Percentiles rank a stretch among this genome's conserved stretches.
Evolutionary conservation across 2,797 vertebrate genomes (phyloP).

Genomic region (Halcyon smyrnensis): DNA sequence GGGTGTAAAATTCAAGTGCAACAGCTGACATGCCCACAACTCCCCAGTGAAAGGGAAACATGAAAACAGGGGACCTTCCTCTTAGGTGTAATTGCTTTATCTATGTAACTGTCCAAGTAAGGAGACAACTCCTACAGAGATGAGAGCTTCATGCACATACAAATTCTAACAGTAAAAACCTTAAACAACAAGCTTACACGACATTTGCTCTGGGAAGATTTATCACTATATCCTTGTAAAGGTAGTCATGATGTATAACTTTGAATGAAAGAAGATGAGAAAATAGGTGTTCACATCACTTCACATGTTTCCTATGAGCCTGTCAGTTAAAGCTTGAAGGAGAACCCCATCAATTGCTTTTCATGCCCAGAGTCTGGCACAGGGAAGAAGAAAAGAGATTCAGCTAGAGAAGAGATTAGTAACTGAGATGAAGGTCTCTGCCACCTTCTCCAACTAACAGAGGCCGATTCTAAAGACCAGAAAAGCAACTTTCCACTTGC

Average conservation of each 20-base stretch:
- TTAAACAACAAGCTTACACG: not conserved
- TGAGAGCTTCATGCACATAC: not conserved
- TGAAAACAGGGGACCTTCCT: not conserved
- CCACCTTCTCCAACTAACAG: not conserved
- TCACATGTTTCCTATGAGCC: not conserved
- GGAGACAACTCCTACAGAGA: not conserved
- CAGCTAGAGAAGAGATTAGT: not conserved
- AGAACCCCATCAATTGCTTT: not conserved
- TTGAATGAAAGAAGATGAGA: not conserved
- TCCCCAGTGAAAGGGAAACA: not conserved
- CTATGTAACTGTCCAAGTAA: not conserved
- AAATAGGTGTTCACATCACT: not conserved
- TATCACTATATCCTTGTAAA: not conserved
- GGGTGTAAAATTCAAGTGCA: not conserved
- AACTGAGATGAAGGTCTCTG: not conserved
- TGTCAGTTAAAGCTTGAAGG: not conserved
- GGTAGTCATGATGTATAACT: not conserved
- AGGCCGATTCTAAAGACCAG: not conserved
- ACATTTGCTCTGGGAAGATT: not conserved
- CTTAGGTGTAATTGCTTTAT: not conserved
- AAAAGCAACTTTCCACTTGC: not conserved
- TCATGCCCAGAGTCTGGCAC: not conserved
- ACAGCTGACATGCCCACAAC: not conserved
- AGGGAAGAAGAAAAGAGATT: not conserved
- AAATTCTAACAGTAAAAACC: not conserved